These are phyloP conservation scores for Paramisgurnus dabryanus DNA, from an alignment of 2,113 vertebrate species.

Conservation along the genomic window DNA sequence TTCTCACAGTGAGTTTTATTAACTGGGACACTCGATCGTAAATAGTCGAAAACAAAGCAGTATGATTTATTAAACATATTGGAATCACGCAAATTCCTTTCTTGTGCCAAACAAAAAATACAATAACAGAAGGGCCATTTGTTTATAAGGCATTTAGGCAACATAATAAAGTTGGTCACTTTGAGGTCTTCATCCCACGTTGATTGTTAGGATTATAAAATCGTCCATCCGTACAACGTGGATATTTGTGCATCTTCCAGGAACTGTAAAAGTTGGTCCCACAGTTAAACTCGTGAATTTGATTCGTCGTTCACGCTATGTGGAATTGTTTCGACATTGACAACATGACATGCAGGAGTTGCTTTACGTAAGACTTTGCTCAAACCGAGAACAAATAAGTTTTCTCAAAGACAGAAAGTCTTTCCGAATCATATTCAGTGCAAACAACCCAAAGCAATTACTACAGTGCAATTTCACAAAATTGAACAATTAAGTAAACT, in stretches of 20 bases:
- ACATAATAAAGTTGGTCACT: constrained; percentile 9
- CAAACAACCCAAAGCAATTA: neutral
- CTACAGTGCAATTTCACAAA: constrained; percentile 7
- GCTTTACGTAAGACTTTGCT: neutral
- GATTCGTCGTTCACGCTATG: neutral
- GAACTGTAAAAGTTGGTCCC: neutral
- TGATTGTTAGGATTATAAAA: neutral
- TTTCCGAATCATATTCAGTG: neutral
- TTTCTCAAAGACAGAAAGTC: neutral
- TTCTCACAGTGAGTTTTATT: constrained; percentile 36
- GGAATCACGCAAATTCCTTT: neutral
- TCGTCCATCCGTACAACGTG: neutral
- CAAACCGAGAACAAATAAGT: neutral
- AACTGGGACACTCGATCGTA: neutral
- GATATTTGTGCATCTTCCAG: neutral
- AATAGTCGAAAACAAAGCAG: neutral
- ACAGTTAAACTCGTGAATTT: neutral
- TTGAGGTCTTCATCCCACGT: constrained; percentile 9
- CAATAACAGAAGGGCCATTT: constrained; percentile 24
- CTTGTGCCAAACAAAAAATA: constrained; percentile 12
- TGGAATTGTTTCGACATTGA: neutral
- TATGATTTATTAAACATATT: constrained; percentile 19
- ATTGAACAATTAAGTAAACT: neutral
- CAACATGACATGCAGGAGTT: too few relatives aligned
- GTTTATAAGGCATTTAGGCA: constrained; percentile 25